A percentile compares a stretch with the other conserved stretches of the same genome.
Conservation (phyloP, 2,113 vertebrate species). For the Thomomys bottae region DNA sequence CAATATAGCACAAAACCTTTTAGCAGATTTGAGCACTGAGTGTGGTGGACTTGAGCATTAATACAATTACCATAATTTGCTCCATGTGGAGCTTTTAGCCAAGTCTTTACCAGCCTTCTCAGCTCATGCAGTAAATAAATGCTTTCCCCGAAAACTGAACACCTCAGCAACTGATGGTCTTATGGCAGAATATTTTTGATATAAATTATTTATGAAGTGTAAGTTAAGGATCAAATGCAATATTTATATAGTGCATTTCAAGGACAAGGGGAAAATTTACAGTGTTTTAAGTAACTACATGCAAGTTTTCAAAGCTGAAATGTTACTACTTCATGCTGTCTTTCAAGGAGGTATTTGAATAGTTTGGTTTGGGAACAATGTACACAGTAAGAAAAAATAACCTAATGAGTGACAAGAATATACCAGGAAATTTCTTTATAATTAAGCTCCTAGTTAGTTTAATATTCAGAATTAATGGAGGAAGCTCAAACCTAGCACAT, state of each 20-base stretch:
- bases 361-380: neutral
- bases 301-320: slow-evolving; percentile 76
- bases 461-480: slow-evolving; percentile 11
- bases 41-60: slow-evolving; percentile 76
- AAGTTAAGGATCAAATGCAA: slow-evolving; percentile 84
- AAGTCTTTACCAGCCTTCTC: slow-evolving; percentile 81
- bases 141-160: slow-evolving; percentile 84
- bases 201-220: slow-evolving; percentile 87
- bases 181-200: slow-evolving; percentile 78
- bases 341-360: slow-evolving; percentile 43
- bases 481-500: neutral
- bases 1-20: slow-evolving; percentile 72
- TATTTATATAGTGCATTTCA: slow-evolving; percentile 86
- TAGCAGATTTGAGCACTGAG: slow-evolving; percentile 74
- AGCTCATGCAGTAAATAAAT: slow-evolving; percentile 82
- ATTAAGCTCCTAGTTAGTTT: slow-evolving; percentile 10
- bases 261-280: slow-evolving; percentile 81
- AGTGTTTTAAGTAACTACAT: slow-evolving; percentile 80
- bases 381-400: slow-evolving; percentile 19
- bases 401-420: slow-evolving; percentile 31
- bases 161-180: slow-evolving; percentile 80
- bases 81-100: slow-evolving; percentile 82
- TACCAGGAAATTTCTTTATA: slow-evolving; percentile 16
- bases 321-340: slow-evolving; percentile 70
- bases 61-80: slow-evolving; percentile 76